phyloP scores from a whole-genome alignment of 1,140 invertebrate genomes.

The Coenobita brevimanus region DNA sequence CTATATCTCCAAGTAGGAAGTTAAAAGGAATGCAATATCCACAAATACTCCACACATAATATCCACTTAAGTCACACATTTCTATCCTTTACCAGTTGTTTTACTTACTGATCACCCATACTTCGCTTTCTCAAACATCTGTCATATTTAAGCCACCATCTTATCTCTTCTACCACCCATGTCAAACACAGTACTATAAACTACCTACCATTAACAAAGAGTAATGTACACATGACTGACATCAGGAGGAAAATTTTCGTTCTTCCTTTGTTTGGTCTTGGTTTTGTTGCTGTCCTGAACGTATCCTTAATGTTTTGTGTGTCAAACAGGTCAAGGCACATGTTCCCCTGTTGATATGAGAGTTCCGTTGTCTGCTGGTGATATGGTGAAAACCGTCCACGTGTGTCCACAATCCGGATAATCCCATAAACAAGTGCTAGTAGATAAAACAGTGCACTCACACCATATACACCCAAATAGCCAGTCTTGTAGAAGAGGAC shows the following conservation, averaged over 20 bases:
- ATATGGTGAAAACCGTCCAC: conserved; percentile 31
- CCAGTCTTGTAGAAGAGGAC: conserved; percentile 14
- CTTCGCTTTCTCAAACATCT: no score
- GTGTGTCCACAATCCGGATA: conserved; percentile 26
- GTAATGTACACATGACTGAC: conserved; percentile 23
- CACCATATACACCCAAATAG: conserved; percentile 36
- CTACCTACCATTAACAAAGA: conserved; percentile 36
- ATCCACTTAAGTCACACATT: no score
- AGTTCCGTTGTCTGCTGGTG: conserved; percentile 2
- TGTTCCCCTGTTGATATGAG: background rate
- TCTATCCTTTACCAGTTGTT: no score
- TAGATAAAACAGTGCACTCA: background rate
- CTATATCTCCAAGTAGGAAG: no score
- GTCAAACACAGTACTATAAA: no score
- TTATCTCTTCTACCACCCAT: no score
- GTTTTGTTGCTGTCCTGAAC: conserved; percentile 1
- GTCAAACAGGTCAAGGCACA: conserved; percentile 28
- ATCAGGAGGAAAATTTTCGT: conserved; percentile 25
- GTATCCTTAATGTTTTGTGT: conserved; percentile 9
- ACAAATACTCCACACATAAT: no score
- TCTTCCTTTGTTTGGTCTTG: background rate
- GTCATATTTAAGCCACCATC: no score
- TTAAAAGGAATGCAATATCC: no score
- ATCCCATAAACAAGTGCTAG: conserved; percentile 14
- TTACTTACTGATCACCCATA: no score